Evolutionary conservation across 2,888 invertebrate species (phyloP), one percentile per base, ranked within the genome.

Genomic region (Ormyrus nitidulus): DNA sequence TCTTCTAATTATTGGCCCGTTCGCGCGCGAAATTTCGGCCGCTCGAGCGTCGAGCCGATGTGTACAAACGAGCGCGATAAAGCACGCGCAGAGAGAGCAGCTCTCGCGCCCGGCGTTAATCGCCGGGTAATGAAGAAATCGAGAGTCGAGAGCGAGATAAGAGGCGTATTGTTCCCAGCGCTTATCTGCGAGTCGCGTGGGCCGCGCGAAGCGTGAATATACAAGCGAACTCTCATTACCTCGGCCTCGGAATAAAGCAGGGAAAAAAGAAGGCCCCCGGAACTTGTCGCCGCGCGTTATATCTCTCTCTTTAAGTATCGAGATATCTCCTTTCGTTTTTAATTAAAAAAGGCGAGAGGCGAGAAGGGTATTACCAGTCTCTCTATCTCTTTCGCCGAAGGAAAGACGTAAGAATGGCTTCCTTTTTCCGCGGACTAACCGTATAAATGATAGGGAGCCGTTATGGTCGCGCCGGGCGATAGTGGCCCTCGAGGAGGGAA

Each of bases 361-460:
- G 10, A 19, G 72, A n/a, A 10, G 53, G 59, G 71, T 19, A 64
- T 58, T 64, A 54, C 46, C 19, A 49, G 34, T 58, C 66, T 13
- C 54, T 78, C 78, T 72, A 62, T 77, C 77, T 70, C 19, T 34
- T 13, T 19, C 46, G 59, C 13, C 44, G 58, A 44, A 49, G 56
- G 56, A 74, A 59, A 75, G 65, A 58, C 73, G 79, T 70, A 69
- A 68, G 72, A 71, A 72, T 59, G 66, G 58, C 58, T 19, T 2
- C 10, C 34, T 58, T 56, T 71, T 62, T 70, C 34, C 61, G 10
- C 11, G 44, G 44, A 34, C 74, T 56, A 56, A 34, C 69, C 51
- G 70, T 69, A 70, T 89, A 90, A 90, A 90, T 89, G 90, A 90
- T 90, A 89, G 89, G 77, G 87, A 34, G 87, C 86, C 87, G 89